These are phyloP conservation scores for Nixonia krombeini DNA, from an alignment of 1,140 invertebrate species.

Conservation along the genomic window DNA sequence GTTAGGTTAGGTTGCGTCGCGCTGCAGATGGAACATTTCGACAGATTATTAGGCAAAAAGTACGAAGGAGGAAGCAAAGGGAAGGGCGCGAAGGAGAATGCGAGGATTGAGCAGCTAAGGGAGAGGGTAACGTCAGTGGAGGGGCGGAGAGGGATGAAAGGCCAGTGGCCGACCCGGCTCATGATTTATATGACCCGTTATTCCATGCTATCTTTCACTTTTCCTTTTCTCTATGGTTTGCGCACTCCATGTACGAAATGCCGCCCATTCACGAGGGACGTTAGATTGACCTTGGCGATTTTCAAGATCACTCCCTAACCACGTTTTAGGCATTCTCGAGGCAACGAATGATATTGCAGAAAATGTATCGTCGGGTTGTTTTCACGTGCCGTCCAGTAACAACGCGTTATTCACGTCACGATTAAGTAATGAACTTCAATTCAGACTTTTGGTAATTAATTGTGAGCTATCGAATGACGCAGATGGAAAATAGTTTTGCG, in stretches of 20 bases:
- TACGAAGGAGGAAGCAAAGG: slow-evolving; percentile 5
- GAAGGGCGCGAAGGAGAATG: slow-evolving; percentile 15
- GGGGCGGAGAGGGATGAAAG: slow-evolving; percentile 52
- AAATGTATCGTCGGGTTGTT: background rate
- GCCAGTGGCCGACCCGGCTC: slow-evolving; percentile 59
- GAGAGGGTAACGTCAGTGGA: no score
- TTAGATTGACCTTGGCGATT: slow-evolving; percentile 23
- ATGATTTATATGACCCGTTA: slow-evolving; percentile 66
- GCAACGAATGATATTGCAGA: background rate
- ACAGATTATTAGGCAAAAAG: no score
- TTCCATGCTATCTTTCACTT: slow-evolving; percentile 57
- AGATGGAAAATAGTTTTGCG: no score
- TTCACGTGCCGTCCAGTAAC: no score
- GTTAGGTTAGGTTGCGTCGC: no score
- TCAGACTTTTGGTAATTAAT: no score
- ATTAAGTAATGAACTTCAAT: no score
- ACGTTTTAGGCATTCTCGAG: no score
- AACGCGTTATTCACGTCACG: no score
- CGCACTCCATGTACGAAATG: slow-evolving; percentile 48
- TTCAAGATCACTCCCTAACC: slow-evolving; percentile 36
- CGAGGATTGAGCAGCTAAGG: no score
- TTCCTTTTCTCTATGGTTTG: slow-evolving; percentile 55
- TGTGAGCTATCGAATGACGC: no score
- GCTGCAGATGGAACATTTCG: no score
- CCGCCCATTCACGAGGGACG: slow-evolving; percentile 36